Conservation (phyloP, 2,888 invertebrate species). For the Lysandra coridon region DNA sequence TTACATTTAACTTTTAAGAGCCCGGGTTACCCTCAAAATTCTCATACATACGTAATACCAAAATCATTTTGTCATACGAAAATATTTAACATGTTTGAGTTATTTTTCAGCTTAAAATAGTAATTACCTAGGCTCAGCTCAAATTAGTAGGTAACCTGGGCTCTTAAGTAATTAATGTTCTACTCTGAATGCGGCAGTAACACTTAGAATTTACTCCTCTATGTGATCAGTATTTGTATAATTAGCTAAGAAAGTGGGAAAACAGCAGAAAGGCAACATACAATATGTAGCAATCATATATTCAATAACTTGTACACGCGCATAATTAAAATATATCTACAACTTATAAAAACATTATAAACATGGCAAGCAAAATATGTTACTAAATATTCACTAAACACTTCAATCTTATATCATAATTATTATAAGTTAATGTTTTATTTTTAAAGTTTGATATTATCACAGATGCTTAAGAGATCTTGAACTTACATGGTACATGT, state of each 20-base stretch:
- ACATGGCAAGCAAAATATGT: slow-evolving; percentile 57
- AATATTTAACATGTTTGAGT: too few species aligned
- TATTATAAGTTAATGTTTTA: slow-evolving; percentile 71
- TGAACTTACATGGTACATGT: slow-evolving; percentile 73
- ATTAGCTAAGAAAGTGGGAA: background rate
- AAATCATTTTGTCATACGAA: too few species aligned
- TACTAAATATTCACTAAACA: slow-evolving; percentile 41
- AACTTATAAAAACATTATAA: slow-evolving; percentile 50
- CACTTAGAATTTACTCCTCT: background rate
- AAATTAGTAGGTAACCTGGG: too few species aligned
- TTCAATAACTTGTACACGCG: slow-evolving; percentile 58
- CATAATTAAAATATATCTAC: slow-evolving; percentile 45
- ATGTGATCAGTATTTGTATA: too few species aligned
- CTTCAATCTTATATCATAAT: slow-evolving; percentile 49
- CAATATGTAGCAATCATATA: slow-evolving; percentile 58
- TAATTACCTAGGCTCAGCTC: too few species aligned
- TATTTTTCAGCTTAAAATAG: too few species aligned
- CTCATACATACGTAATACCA: too few species aligned
- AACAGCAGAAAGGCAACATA: slow-evolving; percentile 26
- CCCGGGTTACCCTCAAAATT: too few species aligned
- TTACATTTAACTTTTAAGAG: too few species aligned
- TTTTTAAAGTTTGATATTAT: slow-evolving; percentile 74
- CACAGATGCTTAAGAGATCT: slow-evolving; percentile 80
- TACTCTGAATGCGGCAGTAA: background rate
- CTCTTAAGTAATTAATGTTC: too few species aligned